These are phyloP conservation scores for Gerris lacustris DNA, from an alignment of 2,888 invertebrate genomes.

Conservation along the genomic window DNA sequence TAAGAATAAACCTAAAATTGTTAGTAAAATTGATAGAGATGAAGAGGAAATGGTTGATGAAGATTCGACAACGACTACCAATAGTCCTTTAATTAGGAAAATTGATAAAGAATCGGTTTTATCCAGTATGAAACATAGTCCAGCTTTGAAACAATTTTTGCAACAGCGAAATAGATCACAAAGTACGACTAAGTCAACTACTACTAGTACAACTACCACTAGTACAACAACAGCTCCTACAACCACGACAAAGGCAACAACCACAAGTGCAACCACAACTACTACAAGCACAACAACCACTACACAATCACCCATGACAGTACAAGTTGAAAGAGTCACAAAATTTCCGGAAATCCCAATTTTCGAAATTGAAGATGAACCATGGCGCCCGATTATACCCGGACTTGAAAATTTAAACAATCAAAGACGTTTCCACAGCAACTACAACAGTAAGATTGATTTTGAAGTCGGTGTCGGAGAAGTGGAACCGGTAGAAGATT, in stretches of 20 bases:
- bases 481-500: conserved; percentile 37
- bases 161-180: conserved; percentile 12
- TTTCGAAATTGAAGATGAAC: conserved; percentile 21
- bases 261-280: conserved; percentile 14
- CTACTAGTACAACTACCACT: conserved; percentile 2
- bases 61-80: not conserved
- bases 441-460: conserved; percentile 16
- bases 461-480: conserved; percentile 34
- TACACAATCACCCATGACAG: not conserved
- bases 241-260: conserved; percentile 13
- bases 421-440: conserved; percentile 12
- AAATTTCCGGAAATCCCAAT: conserved; percentile 12
- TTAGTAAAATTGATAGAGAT: not conserved
- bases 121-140: conserved; percentile 22
- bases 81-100: not conserved
- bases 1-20: not conserved
- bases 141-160: conserved; percentile 20
- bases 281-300: conserved; percentile 15
- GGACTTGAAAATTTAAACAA: conserved; percentile 12
- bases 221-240: conserved; percentile 8
- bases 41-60: not conserved
- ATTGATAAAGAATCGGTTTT: not conserved
- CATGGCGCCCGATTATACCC: conserved; percentile 28
- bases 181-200: not conserved
- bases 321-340: not conserved